A percentile compares a stretch with the other conserved stretches of the same genome.
Evolutionary conservation across 2,113 vertebrate genomes (phyloP).

Genomic region (Zonotrichia leucophrys): DNA sequence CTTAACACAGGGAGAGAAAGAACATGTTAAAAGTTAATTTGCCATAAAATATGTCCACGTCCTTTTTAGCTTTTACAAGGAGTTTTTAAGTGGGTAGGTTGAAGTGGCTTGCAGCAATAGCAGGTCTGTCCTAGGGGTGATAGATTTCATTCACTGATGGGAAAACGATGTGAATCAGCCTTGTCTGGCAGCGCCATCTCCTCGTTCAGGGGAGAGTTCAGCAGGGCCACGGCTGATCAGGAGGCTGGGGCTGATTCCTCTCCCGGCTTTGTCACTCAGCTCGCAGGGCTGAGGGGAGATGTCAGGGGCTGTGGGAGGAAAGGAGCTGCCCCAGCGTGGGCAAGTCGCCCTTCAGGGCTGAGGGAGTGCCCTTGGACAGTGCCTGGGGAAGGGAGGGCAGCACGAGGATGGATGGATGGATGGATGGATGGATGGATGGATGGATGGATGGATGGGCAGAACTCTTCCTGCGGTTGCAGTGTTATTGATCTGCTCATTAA

Average conservation of each 20-base stretch:
- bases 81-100: background rate
- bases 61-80: constrained; percentile 21
- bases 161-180: constrained; percentile 55
- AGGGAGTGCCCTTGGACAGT: background rate
- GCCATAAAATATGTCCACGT: constrained; percentile 40
- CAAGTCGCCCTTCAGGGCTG: background rate
- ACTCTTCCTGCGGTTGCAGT: constrained; percentile 15
- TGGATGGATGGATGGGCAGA: constrained; percentile 15
- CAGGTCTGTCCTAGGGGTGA: constrained; percentile 13
- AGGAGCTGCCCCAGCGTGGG: background rate
- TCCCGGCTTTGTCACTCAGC: background rate
- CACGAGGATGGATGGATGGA: constrained; percentile 12
- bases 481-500: constrained; percentile 49
- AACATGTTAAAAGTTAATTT: constrained; percentile 54
- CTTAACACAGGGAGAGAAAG: constrained; percentile 1
- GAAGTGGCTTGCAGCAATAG: constrained; percentile 30
- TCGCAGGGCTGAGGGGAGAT: constrained; percentile 1
- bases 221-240: background rate
- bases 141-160: constrained; percentile 51
- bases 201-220: constrained; percentile 17
- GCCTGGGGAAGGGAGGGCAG: background rate
- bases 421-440: constrained; percentile 37
- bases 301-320: background rate
- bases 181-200: background rate
- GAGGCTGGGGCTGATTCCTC: background rate